Conservation (phyloP, 2,113 vertebrate species). For the Lagopus muta region DNA sequence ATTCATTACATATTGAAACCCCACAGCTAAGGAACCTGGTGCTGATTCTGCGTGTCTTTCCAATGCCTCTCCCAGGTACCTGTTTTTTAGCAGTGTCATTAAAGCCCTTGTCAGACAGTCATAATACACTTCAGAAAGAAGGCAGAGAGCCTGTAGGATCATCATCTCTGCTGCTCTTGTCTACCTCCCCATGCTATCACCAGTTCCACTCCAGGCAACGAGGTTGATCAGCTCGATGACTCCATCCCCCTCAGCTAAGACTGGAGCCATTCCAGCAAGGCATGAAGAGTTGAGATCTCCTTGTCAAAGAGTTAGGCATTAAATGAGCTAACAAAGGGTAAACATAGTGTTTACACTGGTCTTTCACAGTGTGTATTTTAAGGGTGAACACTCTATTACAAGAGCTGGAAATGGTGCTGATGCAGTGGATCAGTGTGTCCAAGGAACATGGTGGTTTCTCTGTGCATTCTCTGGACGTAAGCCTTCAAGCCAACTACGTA, state of each 20-base stretch:
- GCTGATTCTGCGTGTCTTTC: background rate
- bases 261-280: background rate
- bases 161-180: background rate
- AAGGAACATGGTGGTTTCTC: background rate
- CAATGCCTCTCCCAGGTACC: background rate
- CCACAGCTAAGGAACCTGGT: background rate
- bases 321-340: background rate
- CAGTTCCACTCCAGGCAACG: background rate
- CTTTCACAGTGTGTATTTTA: background rate
- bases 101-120: background rate
- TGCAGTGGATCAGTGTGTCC: background rate
- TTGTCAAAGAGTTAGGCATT: background rate
- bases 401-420: background rate
- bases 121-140: background rate
- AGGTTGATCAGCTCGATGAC: background rate
- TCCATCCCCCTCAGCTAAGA: background rate
- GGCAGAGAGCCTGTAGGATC: background rate
- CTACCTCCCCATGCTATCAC: background rate
- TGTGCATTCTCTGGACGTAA: background rate
- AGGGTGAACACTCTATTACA: background rate
- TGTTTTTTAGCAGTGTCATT: background rate
- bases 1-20: background rate
- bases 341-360: background rate
- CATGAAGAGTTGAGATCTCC: background rate
- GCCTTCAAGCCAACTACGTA: background rate